phyloP scores from a whole-genome alignment of 2,113 vertebrate genomes.

The Ceyx margarethae region DNA sequence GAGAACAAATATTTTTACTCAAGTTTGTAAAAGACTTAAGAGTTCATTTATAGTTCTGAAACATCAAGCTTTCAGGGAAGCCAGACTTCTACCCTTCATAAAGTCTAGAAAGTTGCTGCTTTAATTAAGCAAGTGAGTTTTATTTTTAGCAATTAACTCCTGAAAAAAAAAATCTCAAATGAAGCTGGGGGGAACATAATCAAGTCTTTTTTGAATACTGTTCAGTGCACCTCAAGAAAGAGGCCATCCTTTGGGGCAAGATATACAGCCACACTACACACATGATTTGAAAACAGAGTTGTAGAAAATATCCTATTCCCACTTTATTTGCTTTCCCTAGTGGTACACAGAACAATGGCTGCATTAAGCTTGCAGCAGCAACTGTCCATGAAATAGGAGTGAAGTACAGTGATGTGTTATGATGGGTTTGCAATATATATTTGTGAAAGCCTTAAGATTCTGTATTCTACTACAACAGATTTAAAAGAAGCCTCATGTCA shows the following conservation, averaged over 20 bases:
- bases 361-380: not conserved
- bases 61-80: not conserved
- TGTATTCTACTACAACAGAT: not conserved
- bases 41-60: not conserved
- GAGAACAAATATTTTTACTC: not conserved
- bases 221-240: not conserved
- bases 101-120: not conserved
- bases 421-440: not conserved
- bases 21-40: not conserved
- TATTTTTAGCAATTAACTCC: not conserved
- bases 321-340: not conserved
- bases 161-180: not conserved
- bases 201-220: not conserved
- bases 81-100: not conserved
- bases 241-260: not conserved
- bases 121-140: not conserved
- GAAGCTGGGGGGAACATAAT: not conserved
- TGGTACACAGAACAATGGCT: not conserved
- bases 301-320: not conserved
- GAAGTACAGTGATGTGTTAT: not conserved
- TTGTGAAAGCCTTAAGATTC: not conserved
- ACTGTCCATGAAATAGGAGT: not conserved
- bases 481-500: not conserved
- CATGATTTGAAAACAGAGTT: accelerated
- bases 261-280: not conserved